Evolutionary conservation across 2,113 vertebrate species (phyloP).

Genomic region (Urocitellus parryii): DNA sequence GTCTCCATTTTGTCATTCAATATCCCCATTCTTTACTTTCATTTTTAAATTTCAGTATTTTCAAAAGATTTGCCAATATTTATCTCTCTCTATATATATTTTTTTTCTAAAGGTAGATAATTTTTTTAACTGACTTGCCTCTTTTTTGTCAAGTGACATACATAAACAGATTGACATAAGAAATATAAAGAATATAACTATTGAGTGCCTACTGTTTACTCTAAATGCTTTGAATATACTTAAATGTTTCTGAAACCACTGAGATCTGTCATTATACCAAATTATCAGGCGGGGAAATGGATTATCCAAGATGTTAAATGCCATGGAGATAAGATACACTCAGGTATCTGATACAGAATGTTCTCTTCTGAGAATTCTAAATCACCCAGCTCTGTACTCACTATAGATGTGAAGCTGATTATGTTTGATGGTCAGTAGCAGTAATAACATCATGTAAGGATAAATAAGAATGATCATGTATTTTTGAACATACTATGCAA

Average conservation of each 20-base stretch:
- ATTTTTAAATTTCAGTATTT: too few species aligned
- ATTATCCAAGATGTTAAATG: not conserved
- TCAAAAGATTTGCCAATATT: too few species aligned
- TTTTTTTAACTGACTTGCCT: not conserved
- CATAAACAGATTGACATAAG: not conserved
- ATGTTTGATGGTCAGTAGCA: not conserved
- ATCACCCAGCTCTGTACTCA: not conserved
- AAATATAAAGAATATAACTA: not conserved
- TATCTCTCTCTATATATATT: too few species aligned
- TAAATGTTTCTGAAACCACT: not conserved
- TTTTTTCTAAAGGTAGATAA: not conserved
- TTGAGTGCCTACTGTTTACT: not conserved
- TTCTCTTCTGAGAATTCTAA: not conserved
- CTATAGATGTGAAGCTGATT: not conserved
- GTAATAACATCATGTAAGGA: not conserved
- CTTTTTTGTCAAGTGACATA: not conserved
- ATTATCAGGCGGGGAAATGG: not conserved
- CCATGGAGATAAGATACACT: not conserved
- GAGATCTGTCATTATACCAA: not conserved
- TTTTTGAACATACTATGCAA: not conserved
- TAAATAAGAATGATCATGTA: constrained; percentile 5
- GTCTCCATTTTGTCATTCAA: not conserved
- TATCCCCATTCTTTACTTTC: not conserved
- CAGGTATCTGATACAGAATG: not conserved
- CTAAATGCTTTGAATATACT: not conserved